These are phyloP conservation scores for Circaetus gallicus DNA, from an alignment of 2,113 vertebrate genomes.

Conservation along the genomic window DNA sequence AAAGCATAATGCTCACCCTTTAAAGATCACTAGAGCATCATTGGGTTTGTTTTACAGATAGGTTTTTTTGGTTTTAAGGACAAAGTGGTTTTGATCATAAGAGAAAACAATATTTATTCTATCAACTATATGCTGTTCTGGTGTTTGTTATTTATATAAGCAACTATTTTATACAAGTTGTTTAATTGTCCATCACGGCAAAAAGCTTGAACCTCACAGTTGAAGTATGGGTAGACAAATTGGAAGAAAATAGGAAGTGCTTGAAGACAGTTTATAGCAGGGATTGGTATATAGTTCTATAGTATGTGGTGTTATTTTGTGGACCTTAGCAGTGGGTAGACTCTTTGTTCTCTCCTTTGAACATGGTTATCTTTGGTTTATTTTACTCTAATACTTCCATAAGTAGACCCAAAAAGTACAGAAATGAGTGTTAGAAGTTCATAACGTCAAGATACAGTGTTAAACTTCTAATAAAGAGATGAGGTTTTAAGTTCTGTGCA, in stretches of 20 bases:
- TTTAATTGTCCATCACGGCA: constrained; percentile 13
- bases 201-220: neutral
- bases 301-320: neutral
- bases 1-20: neutral
- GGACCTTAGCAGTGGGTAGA: neutral
- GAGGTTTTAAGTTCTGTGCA: neutral
- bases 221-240: neutral
- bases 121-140: constrained; percentile 40
- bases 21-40: neutral
- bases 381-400: neutral
- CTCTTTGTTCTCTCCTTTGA: neutral
- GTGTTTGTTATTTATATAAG: constrained; percentile 4
- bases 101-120: neutral
- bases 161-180: neutral
- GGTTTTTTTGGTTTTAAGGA: neutral
- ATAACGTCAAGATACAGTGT: neutral
- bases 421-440: neutral
- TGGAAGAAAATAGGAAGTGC: neutral
- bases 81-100: neutral
- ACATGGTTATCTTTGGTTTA: neutral
- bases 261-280: neutral
- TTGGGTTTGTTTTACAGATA: neutral
- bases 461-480: neutral
- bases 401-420: neutral
- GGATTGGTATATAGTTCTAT: neutral